phyloP scores from a whole-genome alignment of 37 sponge, comb jelly and placozoan genomes.

The Theonella swinhoei region DNA sequence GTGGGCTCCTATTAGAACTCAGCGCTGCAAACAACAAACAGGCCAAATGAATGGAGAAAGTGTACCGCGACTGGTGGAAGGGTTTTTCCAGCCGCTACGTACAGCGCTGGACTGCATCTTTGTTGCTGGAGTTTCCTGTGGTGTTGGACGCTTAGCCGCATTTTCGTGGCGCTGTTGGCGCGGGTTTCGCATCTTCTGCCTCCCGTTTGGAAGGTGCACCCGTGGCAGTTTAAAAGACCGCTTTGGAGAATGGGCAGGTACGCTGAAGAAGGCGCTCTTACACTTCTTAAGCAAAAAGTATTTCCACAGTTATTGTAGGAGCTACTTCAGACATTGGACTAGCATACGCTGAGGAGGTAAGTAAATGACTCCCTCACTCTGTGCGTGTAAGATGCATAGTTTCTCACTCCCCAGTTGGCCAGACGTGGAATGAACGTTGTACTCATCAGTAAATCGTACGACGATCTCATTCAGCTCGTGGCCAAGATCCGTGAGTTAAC shows the following conservation, averaged over 20 bases:
- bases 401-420: no score
- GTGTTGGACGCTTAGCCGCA: slow-evolving; percentile 3
- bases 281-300: neutral
- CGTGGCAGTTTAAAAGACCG: neutral
- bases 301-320: slow-evolving; percentile 61
- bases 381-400: no score
- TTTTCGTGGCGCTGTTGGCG: neutral
- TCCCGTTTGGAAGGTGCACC: slow-evolving; percentile 37
- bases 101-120: slow-evolving; percentile 30
- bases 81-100: slow-evolving; percentile 17
- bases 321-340: slow-evolving; percentile 74
- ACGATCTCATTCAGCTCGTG: slow-evolving; percentile 54
- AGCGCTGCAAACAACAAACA: neutral
- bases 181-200: slow-evolving; percentile 57
- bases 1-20: slow-evolving; percentile 4
- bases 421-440: slow-evolving; percentile 67
- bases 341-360: slow-evolving; percentile 81
- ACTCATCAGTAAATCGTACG: slow-evolving; percentile 56
- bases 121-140: slow-evolving; percentile 51
- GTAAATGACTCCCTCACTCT: slow-evolving; percentile 1
- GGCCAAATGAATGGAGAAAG: slow-evolving; percentile 48
- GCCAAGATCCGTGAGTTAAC: slow-evolving; percentile 67
- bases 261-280: neutral
- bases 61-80: slow-evolving; percentile 39
- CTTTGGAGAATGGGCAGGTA: slow-evolving; percentile 82